A percentile compares a stretch with the other conserved stretches of the same genome.
phyloP scores from a whole-genome alignment of 2,888 invertebrate genomes.

The Drosophila eohydei region DNA sequence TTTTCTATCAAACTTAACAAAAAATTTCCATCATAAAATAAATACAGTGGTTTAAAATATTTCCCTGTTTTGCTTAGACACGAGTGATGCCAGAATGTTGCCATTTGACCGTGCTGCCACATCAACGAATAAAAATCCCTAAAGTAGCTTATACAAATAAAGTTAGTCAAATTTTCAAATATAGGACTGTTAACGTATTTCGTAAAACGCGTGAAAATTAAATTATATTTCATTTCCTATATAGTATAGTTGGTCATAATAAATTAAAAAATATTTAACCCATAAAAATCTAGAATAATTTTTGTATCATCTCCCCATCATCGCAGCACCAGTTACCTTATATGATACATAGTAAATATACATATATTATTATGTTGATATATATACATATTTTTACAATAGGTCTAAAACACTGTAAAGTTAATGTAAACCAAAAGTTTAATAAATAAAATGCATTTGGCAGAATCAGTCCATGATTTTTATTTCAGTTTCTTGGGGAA shows the following conservation, averaged over 20 bases:
- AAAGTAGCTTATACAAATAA: background rate
- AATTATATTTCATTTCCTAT: too few relatives aligned
- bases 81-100: background rate
- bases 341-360: too few relatives aligned
- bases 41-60: background rate
- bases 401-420: too few relatives aligned
- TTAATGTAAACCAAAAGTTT: too few relatives aligned
- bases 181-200: background rate
- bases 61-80: background rate
- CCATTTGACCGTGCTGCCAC: slow-evolving; percentile 10
- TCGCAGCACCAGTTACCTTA: too few relatives aligned
- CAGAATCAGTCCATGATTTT: background rate
- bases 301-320: too few relatives aligned
- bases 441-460: background rate
- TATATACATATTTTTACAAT: too few relatives aligned
- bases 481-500: background rate
- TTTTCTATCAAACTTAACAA: background rate
- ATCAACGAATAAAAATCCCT: background rate
- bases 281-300: too few relatives aligned
- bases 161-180: background rate
- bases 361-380: too few relatives aligned
- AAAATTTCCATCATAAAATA: background rate
- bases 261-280: too few relatives aligned
- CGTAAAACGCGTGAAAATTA: background rate
- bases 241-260: too few relatives aligned